Base-by-base conservation (phyloP, 2,888 invertebrate genomes). In the Drosophila lutescens region DNA sequence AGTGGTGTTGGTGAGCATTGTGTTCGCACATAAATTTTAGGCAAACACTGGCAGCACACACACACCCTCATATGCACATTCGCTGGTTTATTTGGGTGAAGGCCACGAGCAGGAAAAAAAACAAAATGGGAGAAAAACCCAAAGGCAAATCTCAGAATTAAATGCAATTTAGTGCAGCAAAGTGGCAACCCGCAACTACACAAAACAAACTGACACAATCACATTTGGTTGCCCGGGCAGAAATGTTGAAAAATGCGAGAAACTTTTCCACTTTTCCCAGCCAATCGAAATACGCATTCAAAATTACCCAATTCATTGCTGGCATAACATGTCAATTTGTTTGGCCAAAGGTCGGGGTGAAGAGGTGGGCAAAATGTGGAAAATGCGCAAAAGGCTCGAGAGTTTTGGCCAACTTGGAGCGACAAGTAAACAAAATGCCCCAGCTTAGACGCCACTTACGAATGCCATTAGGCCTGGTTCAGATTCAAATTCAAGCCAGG, bases 131-230 rank as follows among this genome's bases (percentile, higher is more conserved):
- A 20, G 44, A 50, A 26, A 71, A 43, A 54, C 20, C 59, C 70
- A 69, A 44, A 53, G 49, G 57, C 68, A 84, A 85, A 85, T 84
- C 87, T 84, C 76, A 71, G 82, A 84, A 87, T 84, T 87, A 84
- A 84, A 87, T 84, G 83, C 83, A 84, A 84, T 84, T 84, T 84
- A 83, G 82, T 87, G 82, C 87, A 81, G 82, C 85, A 85, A 87
- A 87, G 85, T 83, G 87, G 79, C 83, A 85, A 58, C 80, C 67
- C 44, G 47, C 67, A 70, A 46, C 49, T 51, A 69, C 66, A 61
- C 69, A 65, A 8, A 59, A 58, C 44, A 57, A 40, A 54, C 46
- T 65, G 53, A 57, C 34, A 77, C 81, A 77, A 70, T 69, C 71
- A 67, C 77, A 76, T 76, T 62, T 72, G 69, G 74, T 79, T 72